Evolutionary conservation across 2,113 vertebrate genomes (phyloP).

Genomic region (Etia nguti): DNA sequence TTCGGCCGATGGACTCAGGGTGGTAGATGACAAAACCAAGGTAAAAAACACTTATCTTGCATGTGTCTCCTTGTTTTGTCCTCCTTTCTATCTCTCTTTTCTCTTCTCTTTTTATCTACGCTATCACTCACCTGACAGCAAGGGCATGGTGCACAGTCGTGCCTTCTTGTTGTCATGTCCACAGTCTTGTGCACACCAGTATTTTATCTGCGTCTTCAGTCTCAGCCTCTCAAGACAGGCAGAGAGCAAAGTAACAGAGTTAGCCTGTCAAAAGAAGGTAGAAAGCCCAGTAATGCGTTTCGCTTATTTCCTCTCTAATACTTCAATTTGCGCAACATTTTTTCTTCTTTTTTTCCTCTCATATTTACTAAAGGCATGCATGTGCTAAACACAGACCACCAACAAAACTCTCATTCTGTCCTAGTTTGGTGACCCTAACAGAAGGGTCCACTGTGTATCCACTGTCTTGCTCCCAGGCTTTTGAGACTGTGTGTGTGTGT

Average conservation of each 20-base stretch:
- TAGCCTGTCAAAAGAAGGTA: background rate
- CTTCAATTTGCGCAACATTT: background rate
- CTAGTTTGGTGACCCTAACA: background rate
- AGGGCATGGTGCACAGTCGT: background rate
- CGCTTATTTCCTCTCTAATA: background rate
- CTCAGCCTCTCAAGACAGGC: background rate
- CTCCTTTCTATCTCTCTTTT: background rate
- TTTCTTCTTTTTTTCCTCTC: background rate
- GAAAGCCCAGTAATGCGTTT: background rate
- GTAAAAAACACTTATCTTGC: slow-evolving; percentile 50
- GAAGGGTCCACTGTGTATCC: background rate
- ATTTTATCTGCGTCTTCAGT: background rate
- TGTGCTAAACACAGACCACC: background rate
- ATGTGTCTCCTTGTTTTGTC: background rate
- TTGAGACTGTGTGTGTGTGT: background rate
- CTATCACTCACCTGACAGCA: background rate
- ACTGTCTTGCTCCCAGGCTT: background rate
- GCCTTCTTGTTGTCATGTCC: background rate
- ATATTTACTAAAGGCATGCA: background rate
- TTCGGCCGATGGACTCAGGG: slow-evolving; percentile 87
- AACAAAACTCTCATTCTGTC: background rate
- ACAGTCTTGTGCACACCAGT: background rate
- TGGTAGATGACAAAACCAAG: slow-evolving; percentile 94
- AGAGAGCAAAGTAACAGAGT: background rate
- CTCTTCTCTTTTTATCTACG: background rate